phyloP scores from a whole-genome alignment of 2,888 invertebrate species.

The Coremacera marginata region DNA sequence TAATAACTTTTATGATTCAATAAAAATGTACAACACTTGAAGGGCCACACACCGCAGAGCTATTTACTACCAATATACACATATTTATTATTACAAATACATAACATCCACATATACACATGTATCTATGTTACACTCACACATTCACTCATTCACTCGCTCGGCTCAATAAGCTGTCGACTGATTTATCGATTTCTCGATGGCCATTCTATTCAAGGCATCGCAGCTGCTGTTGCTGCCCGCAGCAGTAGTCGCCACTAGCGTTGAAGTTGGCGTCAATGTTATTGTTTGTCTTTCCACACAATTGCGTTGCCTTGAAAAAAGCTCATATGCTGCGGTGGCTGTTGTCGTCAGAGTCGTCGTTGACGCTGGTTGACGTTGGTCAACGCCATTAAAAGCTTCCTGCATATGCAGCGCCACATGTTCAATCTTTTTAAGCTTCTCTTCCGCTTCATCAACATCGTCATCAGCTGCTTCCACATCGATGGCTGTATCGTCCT shows the following conservation, averaged over 20 bases:
- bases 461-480: constrained; percentile 63
- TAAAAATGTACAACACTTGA: constrained; percentile 45
- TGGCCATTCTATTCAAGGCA: constrained; percentile 28
- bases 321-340: background rate
- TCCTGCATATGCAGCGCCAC: background rate
- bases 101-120: background rate
- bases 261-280: background rate
- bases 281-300: constrained; percentile 16
- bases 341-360: background rate
- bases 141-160: background rate
- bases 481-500: constrained; percentile 64
- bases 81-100: too few species aligned
- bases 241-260: background rate
- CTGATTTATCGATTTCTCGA: constrained; percentile 54
- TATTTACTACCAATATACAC: too few species aligned
- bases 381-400: background rate
- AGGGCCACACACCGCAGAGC: background rate
- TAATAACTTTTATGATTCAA: constrained; percentile 38
- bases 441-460: constrained; percentile 46
- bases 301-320: constrained; percentile 18
- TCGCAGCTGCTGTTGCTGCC: constrained; percentile 31
- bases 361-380: background rate
- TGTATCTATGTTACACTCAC: background rate
- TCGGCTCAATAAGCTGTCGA: constrained; percentile 48
- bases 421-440: background rate